Evolutionary conservation across 2,888 invertebrate species (phyloP), one percentile per base, ranked within the genome.

Genomic region (Tortrix viridana): DNA sequence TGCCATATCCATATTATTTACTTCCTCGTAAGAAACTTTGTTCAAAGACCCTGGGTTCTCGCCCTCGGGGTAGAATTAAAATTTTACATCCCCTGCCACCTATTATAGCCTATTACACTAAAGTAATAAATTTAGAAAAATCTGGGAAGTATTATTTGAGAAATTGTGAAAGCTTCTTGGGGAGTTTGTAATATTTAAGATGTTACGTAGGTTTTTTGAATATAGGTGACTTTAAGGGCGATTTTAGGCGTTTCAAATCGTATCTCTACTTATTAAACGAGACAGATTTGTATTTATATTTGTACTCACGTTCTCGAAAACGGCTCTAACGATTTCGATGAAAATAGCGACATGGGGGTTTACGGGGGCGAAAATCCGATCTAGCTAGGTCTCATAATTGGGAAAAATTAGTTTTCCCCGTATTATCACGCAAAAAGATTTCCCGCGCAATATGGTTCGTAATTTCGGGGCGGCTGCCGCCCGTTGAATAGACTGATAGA

Each of bases 21-120:
- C 20, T 48, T 74, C 75, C 16, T 6, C 26, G 61, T 49, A 18
- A 16, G 54, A 53, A 82, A 82, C 75, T 81, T 69, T 59, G 67
- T 63, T 72, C 76, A 78, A 81, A 80, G 80, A 77, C 75, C 67
- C 70, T 75, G 79, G 75, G 62, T 69, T 69, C 68, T 69, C 65
- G 65, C 53, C 64, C 68, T 63, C 71, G 55, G 71, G 66, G 71
- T 50, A 56, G 72, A 76, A 78, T 79, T 81, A 81, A 75, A 81
- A 84, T 80, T 78, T 74, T 75, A 72, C 66, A 50, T 66, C 67
- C 69, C 32, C 23, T 16, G 16, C 53, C 18, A 44, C 47, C 47
- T 63, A 57, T 56, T 56, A 62, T 49, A 52, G 44, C 61, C 61
- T 61, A 55, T 62, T 62, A 52, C 56, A 50, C 3, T 52, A 46